Base-by-base conservation (phyloP, 37 sponge, comb jelly and placozoan genomes). In the Dysidea cf. avara region DNA sequence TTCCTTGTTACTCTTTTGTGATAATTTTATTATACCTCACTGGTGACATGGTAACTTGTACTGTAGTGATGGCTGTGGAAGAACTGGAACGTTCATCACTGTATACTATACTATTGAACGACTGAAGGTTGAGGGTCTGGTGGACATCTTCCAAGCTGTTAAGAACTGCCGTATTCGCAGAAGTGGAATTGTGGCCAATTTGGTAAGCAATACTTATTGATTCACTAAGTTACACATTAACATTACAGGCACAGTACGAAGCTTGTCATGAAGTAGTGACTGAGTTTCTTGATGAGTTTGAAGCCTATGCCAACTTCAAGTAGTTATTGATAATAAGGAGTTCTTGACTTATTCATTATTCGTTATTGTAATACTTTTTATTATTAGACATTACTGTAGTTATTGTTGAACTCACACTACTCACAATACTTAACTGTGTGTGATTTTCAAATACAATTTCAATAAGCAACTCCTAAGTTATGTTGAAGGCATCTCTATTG, bases 91-190 rank as follows among this genome's bases (percentile, higher is more conserved):
- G 16, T 91, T 84, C 64, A 28, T 70, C 13, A 39, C 37, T 24
- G 61, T 89, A 24, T 57, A 78, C 59, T 75, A 80, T 18, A 71
- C 73, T 35, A 34, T 89, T 48, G 90, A 89, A 66, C 61, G 85
- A 20, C 58, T 89, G 55, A 89, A 89, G 39, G 62, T 70, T 17
- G 90, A 89, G 47, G 76, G 70, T n/a, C 59, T 70, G 38, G 83
- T 87, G 31, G 83, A 87, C 72, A 54, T 82, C 66, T 87, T 87
- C 78, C 83, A 81, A 67, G 20, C 64, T 39, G 53, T 84, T 53
- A 89, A 83, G 64, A 67, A 56, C 12, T 68, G 76, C 30, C 83
- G 88, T 29, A 72, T 81, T 2, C 77, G 82, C 53, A 50, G 83
- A 46, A 64, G 78, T 12, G 60, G 76, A 2, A 69, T 87, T 32